Base-by-base conservation (phyloP, 2,797 vertebrate species). In the Myotis vivesi region DNA sequence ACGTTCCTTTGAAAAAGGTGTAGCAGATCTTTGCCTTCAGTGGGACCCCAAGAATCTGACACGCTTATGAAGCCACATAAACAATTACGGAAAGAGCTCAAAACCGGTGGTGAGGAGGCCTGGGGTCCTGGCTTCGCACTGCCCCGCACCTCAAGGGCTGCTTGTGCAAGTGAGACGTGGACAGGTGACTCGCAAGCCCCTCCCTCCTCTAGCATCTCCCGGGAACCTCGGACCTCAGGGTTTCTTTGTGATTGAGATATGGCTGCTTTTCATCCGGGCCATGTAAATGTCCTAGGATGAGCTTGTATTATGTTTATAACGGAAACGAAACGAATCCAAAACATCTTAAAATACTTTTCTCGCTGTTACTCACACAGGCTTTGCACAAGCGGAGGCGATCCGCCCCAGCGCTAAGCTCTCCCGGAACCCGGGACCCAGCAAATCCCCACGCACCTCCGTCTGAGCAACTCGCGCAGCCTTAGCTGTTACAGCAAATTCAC, bases 241-340 rank as follows among this genome's bases (percentile, higher is more conserved):
- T 75, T 68, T 92, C 36, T 72, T 55, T 69, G 53, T 41, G 69
- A 88, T 9, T 53, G 25, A 2, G 33, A 81, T 77, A 33, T 9
- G 16, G 30, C 2, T 87, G 84, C 69, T n/a, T 89, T 89, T 92
- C 75, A 82, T 28, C 44, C 19, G 3, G 11, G 44, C 2, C 25
- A 92, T 84, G 72, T 73, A 87, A 30, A 72, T 62, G 73, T 69
- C 68, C 69, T n/a, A 92, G 38, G n/a, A 81, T 33, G 41, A 44
- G 8, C 59, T 73, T 85, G 49, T 30, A 53, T 69, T n/a, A 49
- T 25, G 87, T 91, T 94, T 71, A 30, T 25, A 90, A 92, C 2
- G 25, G 71, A 86, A 76, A 89, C 89, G 28, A 88, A 95, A 94
- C 77, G 33, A 73, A 64, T 7, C 25, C 1, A 77, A 73, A 87